phyloP scores from a whole-genome alignment of 2,113 vertebrate species.

The Pungitius pungitius region DNA sequence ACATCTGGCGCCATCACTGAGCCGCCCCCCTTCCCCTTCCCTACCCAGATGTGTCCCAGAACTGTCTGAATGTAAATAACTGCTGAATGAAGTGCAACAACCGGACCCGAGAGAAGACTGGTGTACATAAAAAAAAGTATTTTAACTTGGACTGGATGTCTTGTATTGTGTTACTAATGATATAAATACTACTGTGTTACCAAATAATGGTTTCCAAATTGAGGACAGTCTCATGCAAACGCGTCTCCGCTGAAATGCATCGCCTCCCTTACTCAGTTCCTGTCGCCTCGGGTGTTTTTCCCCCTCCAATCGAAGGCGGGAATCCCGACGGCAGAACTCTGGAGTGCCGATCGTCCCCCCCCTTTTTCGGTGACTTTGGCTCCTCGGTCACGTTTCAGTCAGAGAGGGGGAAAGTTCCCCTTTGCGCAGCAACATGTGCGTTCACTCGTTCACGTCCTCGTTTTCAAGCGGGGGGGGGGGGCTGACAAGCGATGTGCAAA shows the following conservation, averaged over 20 bases:
- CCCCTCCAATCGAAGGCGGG: not conserved
- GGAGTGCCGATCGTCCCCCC: no score
- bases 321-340: not conserved
- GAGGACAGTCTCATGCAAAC: not conserved
- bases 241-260: not conserved
- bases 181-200: slow-evolving; percentile 1
- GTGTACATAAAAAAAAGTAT: slow-evolving; percentile 7
- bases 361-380: no score
- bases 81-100: slow-evolving; percentile 29
- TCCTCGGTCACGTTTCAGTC: not conserved
- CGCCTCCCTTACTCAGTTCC: slow-evolving; percentile 1
- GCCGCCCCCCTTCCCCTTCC: not conserved
- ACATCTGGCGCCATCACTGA: slow-evolving; percentile 59
- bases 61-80: slow-evolving; percentile 58
- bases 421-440: not conserved
- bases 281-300: not conserved
- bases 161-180: slow-evolving; percentile 43
- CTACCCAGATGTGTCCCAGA: slow-evolving; percentile 23
- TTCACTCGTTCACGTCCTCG: not conserved
- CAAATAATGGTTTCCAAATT: slow-evolving; percentile 14
- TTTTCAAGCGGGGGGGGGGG: not conserved
- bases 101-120: slow-evolving; percentile 18
- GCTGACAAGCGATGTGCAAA: not conserved
- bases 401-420: not conserved
- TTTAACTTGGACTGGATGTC: slow-evolving; percentile 36